These are phyloP conservation scores for Temnothorax curvispinosus DNA, from an alignment of 1,140 invertebrate genomes.

Conservation along the genomic window DNA sequence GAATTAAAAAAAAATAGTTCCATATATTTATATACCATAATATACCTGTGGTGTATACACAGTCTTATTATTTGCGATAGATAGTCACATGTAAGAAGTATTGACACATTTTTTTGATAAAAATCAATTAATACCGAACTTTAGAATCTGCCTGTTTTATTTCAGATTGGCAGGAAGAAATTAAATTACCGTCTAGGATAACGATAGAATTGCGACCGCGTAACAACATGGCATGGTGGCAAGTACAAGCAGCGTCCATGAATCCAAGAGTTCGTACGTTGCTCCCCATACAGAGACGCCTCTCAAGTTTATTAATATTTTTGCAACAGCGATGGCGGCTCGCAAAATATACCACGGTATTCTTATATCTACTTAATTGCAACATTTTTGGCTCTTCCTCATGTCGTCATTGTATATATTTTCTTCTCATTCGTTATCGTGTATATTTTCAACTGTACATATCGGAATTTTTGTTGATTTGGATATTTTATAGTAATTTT, in stretches of 20 bases:
- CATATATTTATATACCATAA: neutral
- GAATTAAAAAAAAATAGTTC: neutral
- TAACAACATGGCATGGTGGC: conserved; percentile 92
- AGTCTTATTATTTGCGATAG: neutral
- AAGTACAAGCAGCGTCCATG: conserved; percentile 94
- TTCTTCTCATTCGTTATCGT: conserved; percentile 1
- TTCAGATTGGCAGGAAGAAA: conserved; percentile 91
- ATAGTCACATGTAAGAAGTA: neutral
- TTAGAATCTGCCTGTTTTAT: neutral
- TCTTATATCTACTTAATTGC: conserved; percentile 77
- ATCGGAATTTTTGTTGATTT: neutral
- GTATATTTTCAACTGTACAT: conserved; percentile 10
- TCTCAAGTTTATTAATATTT: conserved; percentile 91
- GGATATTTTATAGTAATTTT: conserved; percentile 38
- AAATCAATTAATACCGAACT: neutral
- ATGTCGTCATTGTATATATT: neutral
- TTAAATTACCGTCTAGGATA: conserved; percentile 93
- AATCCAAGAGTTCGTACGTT: conserved; percentile 94
- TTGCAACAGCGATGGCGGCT: conserved; percentile 92
- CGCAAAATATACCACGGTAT: conserved; percentile 87
- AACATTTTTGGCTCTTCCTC: neutral
- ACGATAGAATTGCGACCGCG: conserved; percentile 92
- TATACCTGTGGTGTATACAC: neutral
- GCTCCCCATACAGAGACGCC: conserved; percentile 91
- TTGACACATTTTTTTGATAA: neutral